Evolutionary conservation across 2,888 invertebrate species (phyloP), one percentile per base, ranked within the genome.

Genomic region (Rhyacophila evoluta): DNA sequence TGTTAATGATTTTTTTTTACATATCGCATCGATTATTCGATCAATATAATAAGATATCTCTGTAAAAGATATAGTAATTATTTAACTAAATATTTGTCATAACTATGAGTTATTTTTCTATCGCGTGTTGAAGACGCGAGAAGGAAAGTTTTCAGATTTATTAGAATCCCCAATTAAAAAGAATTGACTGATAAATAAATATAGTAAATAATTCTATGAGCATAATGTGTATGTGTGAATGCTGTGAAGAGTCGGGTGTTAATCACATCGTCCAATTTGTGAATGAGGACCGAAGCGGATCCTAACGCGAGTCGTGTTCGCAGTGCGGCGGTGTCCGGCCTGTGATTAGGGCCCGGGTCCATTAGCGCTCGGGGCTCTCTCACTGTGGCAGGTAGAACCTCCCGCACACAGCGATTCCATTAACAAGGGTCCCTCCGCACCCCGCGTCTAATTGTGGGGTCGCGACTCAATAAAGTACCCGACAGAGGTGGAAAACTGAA

Each of bases 391-490:
- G 55, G 55, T 55, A 55, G 55, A 55, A 19, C 55, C 55, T 55
- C 55, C 55, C 55, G 55, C 55, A 55, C 55, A 55, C 55, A 19
- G 55, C 55, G 55, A 55, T 55, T 55, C 55, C 55, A 55, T 55
- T 55, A 55, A 55, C 55, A 55, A 55, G 55, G 55, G 25, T 25
- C 55, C 55, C 55, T 55, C 55, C 55, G 55, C 55, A 55, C 55
- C 55, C 55, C 55, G 55, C 55, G 25, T 55, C 55, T 55, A 55
- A 55, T 55, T 55, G 55, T 55, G 55, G 55, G 55, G 55, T 19
- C 55, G 55, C 55, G 25, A 19, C 55, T 55, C 55, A 25, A 55
- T 55, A 55, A 55, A 55, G 55, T 55, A 55, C 55, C 10, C 55
- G 55, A 2, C 55, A 55, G 55, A 25, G 55, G 55, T 55, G 55